Base-by-base conservation (phyloP, 2,888 invertebrate genomes). In the Julus scanicus region DNA sequence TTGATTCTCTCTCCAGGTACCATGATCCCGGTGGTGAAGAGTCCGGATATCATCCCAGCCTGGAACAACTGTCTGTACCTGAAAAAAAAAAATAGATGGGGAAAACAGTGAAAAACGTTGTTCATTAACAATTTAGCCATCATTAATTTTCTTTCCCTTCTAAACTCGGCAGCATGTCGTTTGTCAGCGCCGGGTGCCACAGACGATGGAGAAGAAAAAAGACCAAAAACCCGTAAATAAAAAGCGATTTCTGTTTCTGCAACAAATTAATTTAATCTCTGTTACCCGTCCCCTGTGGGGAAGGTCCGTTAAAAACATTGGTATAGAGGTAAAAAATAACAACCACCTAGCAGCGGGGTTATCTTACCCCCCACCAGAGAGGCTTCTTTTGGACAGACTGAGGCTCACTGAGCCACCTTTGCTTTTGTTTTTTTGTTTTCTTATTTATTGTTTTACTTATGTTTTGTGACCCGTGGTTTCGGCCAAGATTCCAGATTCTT, bases 1-100 rank as follows among this genome's bases (percentile, higher is more conserved):
- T 99, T 99, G 90, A 99, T 99, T 91, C 99, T 94, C 93, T 99
- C 99, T 40, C 99, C 99, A 0, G 99, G 99, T 17, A 99, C 97
- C 97, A 99, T 99, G 89, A 99, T 97, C 1, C 95, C 94, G 6
- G 99, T 99, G 0, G 99, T 99, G 92, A 99, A 98, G 87, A 99
- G 95, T n/a, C 99, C 99, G 85, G 99, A 98, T 91, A 99, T 96
- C 48, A 98, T 96, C 89, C 99, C 99, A 63, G 99, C 99, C 87
- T 95, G 94, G 92, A 98, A 98, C 89, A 98, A 94, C 92, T 99
- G 96, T 15, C 88, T 48, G 86, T 86, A 86, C 49, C 88, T 88
- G 57, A 15, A 63, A 49, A 17, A 29, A 17, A 9, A 44, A 20
- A 3, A n/a, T n/a, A n/a, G 8, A 8, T 83, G 20, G n/a, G 44